Conservation (phyloP, 1,140 invertebrate species). For the Protaetia brevitarsis region DNA sequence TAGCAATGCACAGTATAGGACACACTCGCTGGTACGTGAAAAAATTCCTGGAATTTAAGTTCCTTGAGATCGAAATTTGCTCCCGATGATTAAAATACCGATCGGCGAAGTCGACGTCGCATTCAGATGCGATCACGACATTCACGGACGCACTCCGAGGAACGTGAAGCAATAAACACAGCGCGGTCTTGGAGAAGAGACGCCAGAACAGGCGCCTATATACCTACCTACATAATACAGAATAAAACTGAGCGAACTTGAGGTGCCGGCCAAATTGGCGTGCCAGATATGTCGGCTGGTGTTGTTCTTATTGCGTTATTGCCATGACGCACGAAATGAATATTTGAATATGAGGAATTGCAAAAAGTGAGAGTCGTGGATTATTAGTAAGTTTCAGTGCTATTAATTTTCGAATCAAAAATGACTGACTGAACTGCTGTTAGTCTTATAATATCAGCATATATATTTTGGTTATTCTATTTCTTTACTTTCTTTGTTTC, state of each 20-base stretch:
- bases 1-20: no score
- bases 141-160: background rate
- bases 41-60: background rate
- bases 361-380: background rate
- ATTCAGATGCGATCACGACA: slow-evolving; percentile 3
- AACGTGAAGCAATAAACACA: slow-evolving; percentile 1
- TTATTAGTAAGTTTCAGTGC: background rate
- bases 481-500: no score
- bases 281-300: slow-evolving; percentile 11
- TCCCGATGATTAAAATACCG: background rate
- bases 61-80: background rate
- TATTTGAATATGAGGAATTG: background rate
- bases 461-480: no score
- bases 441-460: no score
- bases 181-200: slow-evolving; percentile 1
- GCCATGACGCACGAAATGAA: background rate
- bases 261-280: slow-evolving; percentile 1
- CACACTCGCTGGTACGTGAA: background rate
- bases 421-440: background rate
- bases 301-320: slow-evolving; percentile 12
- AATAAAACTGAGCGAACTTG: background rate
- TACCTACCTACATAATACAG: slow-evolving; percentile 11
- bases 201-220: background rate
- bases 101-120: background rate
- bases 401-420: background rate